Conservation (phyloP, 30 jellyfish, hydroid and myxozoan genomes). For the Cassiopea andromeda region DNA sequence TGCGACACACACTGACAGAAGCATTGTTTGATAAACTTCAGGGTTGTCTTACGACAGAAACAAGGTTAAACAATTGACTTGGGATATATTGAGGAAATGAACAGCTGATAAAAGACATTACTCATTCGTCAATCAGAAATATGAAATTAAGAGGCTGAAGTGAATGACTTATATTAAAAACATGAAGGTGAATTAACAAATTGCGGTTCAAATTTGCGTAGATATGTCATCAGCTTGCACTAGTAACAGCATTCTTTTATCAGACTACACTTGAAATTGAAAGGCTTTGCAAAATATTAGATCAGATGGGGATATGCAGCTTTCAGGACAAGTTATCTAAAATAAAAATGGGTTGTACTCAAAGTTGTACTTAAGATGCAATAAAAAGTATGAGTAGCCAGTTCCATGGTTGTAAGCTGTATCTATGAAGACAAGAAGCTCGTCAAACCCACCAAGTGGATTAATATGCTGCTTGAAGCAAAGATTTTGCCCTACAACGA, state of each 20-base stretch:
- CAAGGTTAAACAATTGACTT: not conserved
- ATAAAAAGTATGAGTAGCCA: too few species aligned
- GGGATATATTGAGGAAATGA: not conserved
- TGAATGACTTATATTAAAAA: not conserved
- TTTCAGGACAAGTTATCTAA: not conserved
- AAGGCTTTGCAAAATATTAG: not conserved
- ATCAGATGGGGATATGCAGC: constrained; percentile 4
- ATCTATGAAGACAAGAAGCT: too few species aligned
- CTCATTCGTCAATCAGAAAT: not conserved
- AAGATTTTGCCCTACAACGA: too few species aligned
- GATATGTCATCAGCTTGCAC: not conserved
- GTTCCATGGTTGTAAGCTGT: too few species aligned
- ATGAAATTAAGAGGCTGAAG: not conserved
- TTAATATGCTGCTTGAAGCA: too few species aligned
- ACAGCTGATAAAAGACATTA: not conserved
- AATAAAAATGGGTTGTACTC: not conserved
- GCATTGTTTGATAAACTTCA: not conserved
- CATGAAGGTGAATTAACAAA: not conserved
- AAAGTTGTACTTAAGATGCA: too few species aligned
- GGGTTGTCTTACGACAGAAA: not conserved
- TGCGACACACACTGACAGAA: not conserved
- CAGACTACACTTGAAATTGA: not conserved
- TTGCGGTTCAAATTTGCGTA: not conserved
- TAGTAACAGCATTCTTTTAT: not conserved
- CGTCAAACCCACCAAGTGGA: too few species aligned